Conservation (phyloP, 2,888 invertebrate genomes). For the Drosophila cognata region DNA sequence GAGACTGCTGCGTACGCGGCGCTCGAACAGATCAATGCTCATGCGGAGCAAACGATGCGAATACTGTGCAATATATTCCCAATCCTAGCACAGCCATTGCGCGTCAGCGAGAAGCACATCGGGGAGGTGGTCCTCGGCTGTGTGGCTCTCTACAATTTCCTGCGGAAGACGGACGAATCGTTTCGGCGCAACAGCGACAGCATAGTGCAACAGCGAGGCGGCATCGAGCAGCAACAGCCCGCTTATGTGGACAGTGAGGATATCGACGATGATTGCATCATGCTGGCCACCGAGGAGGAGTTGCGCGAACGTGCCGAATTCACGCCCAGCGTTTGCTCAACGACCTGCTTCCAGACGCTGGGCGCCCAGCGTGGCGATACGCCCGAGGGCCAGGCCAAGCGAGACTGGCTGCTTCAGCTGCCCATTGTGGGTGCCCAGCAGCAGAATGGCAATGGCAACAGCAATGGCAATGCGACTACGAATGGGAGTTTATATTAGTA, state of each 20-base stretch:
- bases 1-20: constrained; percentile 59
- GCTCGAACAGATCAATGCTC: constrained; percentile 72
- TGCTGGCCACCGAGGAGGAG: constrained; percentile 81
- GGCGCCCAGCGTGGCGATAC: constrained; percentile 79
- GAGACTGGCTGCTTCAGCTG: constrained; percentile 76
- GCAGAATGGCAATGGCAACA: constrained; percentile 44
- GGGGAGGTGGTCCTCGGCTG: constrained; percentile 82
- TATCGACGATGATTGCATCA: constrained; percentile 80
- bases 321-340: constrained; percentile 79
- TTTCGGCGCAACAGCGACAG: constrained; percentile 80
- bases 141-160: constrained; percentile 83
- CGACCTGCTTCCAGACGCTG: constrained; percentile 78
- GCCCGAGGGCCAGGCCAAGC: constrained; percentile 73
- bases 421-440: constrained; percentile 38
- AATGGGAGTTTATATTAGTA: constrained; percentile 68
- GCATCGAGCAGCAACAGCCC: constrained; percentile 62
- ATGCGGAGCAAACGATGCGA: constrained; percentile 77
- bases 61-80: constrained; percentile 83
- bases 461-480: constrained; percentile 37
- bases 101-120: constrained; percentile 82
- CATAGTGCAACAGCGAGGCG: constrained; percentile 62
- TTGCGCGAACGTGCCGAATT: constrained; percentile 80
- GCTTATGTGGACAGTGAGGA: constrained; percentile 72
- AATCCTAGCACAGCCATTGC: constrained; percentile 81
- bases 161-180: constrained; percentile 81